Evolutionary conservation across 2,113 vertebrate species (phyloP).

Genomic region (Callipepla californica): DNA sequence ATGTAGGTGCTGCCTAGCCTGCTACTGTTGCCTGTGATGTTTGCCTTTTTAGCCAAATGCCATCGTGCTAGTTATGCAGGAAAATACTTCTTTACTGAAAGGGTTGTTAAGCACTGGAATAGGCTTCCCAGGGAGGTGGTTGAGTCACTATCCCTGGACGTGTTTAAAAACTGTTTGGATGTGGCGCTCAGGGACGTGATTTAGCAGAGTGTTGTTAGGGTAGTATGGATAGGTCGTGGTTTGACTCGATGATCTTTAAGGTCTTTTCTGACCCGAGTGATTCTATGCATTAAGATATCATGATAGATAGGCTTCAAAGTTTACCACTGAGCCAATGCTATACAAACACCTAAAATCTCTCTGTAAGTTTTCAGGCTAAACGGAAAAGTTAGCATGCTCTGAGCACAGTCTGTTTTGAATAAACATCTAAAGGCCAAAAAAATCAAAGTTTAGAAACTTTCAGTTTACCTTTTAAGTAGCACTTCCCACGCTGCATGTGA

Average conservation of each 20-base stretch:
- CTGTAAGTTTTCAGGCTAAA: neutral
- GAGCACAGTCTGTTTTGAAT: neutral
- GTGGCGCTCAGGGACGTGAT: no score
- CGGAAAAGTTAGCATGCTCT: no score
- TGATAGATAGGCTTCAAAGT: neutral
- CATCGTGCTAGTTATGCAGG: neutral
- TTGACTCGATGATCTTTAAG: no score
- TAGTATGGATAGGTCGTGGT: no score
- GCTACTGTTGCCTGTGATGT: neutral
- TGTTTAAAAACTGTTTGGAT: no score
- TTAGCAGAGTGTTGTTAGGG: no score
- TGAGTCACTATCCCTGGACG: no score
- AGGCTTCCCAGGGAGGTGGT: no score
- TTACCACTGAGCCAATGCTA: neutral
- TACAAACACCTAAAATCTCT: neutral
- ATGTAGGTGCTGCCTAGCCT: neutral
- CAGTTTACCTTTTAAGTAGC: neutral
- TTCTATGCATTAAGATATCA: rapidly evolving
- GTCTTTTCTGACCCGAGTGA: no score
- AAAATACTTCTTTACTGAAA: no score
- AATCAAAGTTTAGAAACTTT: neutral
- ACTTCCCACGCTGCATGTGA: neutral
- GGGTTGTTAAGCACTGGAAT: no score
- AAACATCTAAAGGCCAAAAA: neutral
- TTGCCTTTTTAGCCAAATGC: neutral